Conservation (phyloP, 2,113 vertebrate genomes). For the Cranoglanis bouderius region DNA sequence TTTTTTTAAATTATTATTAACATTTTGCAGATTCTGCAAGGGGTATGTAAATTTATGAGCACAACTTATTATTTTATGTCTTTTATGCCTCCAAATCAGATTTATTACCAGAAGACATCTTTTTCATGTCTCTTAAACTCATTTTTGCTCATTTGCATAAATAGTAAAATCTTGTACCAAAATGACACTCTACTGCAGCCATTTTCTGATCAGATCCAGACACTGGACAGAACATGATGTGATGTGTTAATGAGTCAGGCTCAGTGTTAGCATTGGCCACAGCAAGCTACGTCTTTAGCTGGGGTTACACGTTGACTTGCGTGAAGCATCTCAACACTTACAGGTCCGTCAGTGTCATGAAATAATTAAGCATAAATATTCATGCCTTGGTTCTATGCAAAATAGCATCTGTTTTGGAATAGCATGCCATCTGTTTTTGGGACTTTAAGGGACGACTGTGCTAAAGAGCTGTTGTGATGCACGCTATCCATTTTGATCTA, state of each 20-base stretch:
- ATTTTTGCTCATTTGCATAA: background rate
- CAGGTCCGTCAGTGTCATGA: conserved; percentile 65
- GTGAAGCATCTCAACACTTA: conserved; percentile 52
- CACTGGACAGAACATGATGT: background rate
- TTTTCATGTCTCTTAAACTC: background rate
- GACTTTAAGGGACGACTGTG: conserved; percentile 57
- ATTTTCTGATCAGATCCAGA: background rate
- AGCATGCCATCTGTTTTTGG: conserved; percentile 73
- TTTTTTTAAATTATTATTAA: too few species aligned
- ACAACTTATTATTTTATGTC: too few species aligned
- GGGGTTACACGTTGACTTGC: conserved; percentile 30
- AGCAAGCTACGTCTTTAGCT: conserved; percentile 21
- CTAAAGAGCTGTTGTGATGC: conserved; percentile 56
- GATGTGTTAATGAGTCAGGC: conserved; percentile 8
- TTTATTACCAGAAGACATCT: background rate
- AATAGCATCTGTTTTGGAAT: conserved; percentile 77
- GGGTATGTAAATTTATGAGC: too few species aligned
- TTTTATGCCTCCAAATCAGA: background rate
- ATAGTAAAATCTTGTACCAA: background rate
- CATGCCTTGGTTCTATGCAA: conserved; percentile 70
- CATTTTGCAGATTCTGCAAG: too few species aligned
- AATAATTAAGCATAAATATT: conserved; percentile 75
- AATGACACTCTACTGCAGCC: too few species aligned
- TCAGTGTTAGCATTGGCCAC: conserved; percentile 25
- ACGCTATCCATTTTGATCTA: conserved; percentile 53